Evolutionary conservation across 2,888 invertebrate species (phyloP).

Genomic region (Andrena camellia): DNA sequence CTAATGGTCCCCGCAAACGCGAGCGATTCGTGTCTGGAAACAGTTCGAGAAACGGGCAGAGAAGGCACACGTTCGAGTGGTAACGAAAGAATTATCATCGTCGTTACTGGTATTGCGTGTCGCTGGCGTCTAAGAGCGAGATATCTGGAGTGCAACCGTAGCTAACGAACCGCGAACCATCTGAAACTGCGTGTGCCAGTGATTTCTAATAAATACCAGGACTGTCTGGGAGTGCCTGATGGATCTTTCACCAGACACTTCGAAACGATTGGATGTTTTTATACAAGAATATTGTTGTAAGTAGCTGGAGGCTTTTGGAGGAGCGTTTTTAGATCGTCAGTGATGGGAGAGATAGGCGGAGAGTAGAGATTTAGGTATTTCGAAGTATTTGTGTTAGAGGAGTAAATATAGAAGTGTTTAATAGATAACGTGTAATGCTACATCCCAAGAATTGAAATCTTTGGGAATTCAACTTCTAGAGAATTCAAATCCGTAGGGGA

Average conservation of each 20-base stretch:
- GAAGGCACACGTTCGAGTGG: background rate
- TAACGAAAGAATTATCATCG: conserved; percentile 35
- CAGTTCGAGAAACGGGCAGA: background rate
- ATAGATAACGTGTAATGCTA: no score
- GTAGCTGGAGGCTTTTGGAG: background rate
- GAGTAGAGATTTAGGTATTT: no score
- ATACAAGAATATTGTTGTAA: background rate
- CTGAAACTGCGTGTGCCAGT: conserved; percentile 30
- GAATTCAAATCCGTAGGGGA: no score
- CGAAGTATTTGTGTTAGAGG: no score
- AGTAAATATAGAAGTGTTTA: no score
- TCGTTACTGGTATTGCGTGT: conserved; percentile 58
- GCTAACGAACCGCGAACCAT: conserved; percentile 80
- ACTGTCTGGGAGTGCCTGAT: background rate
- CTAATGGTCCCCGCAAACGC: conserved; percentile 11
- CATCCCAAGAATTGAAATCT: no score
- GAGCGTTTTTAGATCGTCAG: background rate
- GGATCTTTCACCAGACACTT: conserved; percentile 28
- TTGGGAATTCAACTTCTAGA: no score
- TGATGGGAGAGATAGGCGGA: no score
- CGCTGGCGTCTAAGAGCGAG: conserved; percentile 57
- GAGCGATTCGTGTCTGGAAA: conserved; percentile 10
- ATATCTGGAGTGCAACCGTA: conserved; percentile 80
- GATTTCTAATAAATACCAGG: conserved; percentile 74
- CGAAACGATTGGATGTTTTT: conserved; percentile 7